phyloP scores from a whole-genome alignment of 2,113 vertebrate genomes.

The Pelvicachromis taeniatus region DNA sequence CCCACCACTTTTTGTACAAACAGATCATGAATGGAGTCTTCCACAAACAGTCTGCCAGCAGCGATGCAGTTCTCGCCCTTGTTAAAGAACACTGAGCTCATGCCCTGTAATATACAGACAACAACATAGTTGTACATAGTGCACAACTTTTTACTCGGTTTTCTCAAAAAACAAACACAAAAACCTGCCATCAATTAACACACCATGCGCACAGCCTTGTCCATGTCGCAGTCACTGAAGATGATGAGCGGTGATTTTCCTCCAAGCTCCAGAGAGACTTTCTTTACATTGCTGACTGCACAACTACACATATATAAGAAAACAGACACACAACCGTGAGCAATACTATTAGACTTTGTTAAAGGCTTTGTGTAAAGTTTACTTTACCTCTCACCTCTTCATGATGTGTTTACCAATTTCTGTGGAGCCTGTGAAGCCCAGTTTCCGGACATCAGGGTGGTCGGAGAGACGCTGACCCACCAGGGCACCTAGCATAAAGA shows the following conservation, averaged over 20 bases:
- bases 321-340: neutral
- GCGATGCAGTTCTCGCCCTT: conserved; percentile 91
- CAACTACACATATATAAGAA: conserved; percentile 66
- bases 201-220: conserved; percentile 85
- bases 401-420: conserved; percentile 87
- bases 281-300: conserved; percentile 84
- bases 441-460: conserved; percentile 84
- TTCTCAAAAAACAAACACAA: neutral
- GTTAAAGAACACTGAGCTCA: conserved; percentile 88
- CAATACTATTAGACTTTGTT: rapidly evolving
- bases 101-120: conserved; percentile 69
- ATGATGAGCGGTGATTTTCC: conserved; percentile 88
- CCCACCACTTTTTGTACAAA: conserved; percentile 82
- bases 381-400: conserved; percentile 75
- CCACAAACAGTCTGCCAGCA: conserved; percentile 82
- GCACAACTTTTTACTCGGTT: neutral
- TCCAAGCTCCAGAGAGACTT: conserved; percentile 86
- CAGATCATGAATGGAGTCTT: conserved; percentile 79
- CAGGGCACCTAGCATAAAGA: conserved; percentile 66
- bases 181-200: neutral
- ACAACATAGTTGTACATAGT: rapidly evolving
- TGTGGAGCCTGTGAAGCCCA: conserved; percentile 87
- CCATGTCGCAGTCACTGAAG: conserved; percentile 85
- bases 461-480: conserved; percentile 82
- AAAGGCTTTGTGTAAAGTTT: neutral